These are phyloP conservation scores for Megathymus violae DNA, from an alignment of 1,140 invertebrate genomes.

Conservation along the genomic window DNA sequence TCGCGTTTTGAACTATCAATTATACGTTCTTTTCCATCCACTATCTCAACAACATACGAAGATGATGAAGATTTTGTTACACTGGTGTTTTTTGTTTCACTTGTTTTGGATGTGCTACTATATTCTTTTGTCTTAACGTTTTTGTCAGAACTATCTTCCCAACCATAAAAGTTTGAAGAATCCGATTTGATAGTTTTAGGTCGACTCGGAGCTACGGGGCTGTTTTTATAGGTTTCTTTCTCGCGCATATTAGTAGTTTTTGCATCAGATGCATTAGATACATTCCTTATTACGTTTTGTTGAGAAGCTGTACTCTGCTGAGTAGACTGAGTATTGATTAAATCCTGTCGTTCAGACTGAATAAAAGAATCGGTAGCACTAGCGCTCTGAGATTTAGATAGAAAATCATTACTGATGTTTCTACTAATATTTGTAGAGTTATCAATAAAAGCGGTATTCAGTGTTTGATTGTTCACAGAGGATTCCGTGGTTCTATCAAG, in stretches of 20 bases:
- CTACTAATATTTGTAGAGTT: slow-evolving; percentile 48
- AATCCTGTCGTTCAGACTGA: slow-evolving; percentile 71
- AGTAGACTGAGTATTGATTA: slow-evolving; percentile 53
- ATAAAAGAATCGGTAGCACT: slow-evolving; percentile 75
- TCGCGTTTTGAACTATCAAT: slow-evolving; percentile 84
- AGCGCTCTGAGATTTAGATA: slow-evolving; percentile 63
- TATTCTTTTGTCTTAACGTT: slow-evolving; percentile 68
- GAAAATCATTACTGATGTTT: slow-evolving; percentile 48
- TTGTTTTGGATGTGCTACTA: slow-evolving; percentile 69
- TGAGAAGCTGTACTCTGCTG: slow-evolving; percentile 42
- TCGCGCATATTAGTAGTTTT: slow-evolving; percentile 62
- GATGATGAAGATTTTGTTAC: slow-evolving; percentile 83
- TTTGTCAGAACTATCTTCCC: slow-evolving; percentile 66
- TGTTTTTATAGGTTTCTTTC: slow-evolving; percentile 57
- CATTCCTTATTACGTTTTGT: slow-evolving; percentile 44
- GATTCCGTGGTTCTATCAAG: slow-evolving; percentile 64
- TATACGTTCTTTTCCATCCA: slow-evolving; percentile 86
- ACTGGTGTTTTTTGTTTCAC: slow-evolving; percentile 73
- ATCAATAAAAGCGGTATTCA: slow-evolving; percentile 80
- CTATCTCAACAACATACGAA: slow-evolving; percentile 84
- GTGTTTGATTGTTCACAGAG: slow-evolving; percentile 62
- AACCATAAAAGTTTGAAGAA: slow-evolving; percentile 68
- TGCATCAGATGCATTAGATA: slow-evolving; percentile 41
- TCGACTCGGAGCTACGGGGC: slow-evolving; percentile 54
- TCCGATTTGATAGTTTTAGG: slow-evolving; percentile 62